phyloP scores from a whole-genome alignment of 1,140 invertebrate species.

The Chironomus tepperi region DNA sequence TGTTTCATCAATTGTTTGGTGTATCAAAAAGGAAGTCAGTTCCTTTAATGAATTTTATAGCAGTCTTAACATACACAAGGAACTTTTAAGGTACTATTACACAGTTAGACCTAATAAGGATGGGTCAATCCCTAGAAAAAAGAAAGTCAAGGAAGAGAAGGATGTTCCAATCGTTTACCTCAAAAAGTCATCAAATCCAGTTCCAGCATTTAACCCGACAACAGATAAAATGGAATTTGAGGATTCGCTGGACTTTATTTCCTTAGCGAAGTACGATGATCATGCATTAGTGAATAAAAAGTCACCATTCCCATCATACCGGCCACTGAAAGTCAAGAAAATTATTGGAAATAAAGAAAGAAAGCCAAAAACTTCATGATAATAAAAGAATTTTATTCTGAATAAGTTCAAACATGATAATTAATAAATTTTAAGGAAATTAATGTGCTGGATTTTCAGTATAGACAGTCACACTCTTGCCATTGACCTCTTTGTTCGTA shows the following conservation, averaged over 20 bases:
- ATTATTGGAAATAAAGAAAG: not conserved
- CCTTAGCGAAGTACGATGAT: not conserved
- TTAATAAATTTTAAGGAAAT: not conserved
- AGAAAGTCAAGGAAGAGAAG: not conserved
- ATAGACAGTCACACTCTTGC: not conserved
- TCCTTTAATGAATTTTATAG: not conserved
- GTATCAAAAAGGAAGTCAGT: not conserved
- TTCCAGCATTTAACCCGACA: not conserved
- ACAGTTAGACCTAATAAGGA: not conserved
- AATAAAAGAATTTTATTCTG: not conserved
- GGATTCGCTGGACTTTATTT: not conserved
- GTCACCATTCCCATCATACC: not conserved
- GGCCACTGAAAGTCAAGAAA: constrained; percentile 12
- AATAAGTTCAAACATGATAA: not conserved
- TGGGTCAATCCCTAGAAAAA: not conserved
- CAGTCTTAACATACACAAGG: not conserved
- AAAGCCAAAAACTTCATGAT: not conserved
- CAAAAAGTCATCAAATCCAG: not conserved
- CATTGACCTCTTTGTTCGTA: not conserved
- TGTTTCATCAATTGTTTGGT: not conserved
- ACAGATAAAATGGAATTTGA: not conserved
- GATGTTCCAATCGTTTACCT: not conserved
- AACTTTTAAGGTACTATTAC: not conserved
- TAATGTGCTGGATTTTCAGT: not conserved
- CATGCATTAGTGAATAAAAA: not conserved